Percentiles rank a stretch among this genome's conserved stretches.
phyloP scores from a whole-genome alignment of 1,140 invertebrate genomes.

The Ostrea denselamellosa region DNA sequence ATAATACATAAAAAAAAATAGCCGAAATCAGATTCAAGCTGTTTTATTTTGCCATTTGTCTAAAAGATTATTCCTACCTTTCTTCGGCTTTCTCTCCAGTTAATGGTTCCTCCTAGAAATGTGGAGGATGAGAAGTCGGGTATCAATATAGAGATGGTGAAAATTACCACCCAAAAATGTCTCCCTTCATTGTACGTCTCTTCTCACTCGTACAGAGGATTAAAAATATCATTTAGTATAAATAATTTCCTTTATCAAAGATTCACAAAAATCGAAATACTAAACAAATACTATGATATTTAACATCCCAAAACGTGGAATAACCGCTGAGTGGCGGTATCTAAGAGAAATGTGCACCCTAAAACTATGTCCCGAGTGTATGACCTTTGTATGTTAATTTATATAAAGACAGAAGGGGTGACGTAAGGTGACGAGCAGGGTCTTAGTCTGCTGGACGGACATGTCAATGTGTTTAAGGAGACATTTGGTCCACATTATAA shows the following conservation, averaged over 20 bases:
- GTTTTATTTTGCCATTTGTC: too few species aligned
- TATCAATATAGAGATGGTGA: not conserved
- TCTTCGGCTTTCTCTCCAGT: not conserved
- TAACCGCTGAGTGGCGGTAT: not conserved
- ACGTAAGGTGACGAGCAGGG: not conserved
- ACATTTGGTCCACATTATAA: not conserved
- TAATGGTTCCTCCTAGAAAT: slow-evolving; percentile 11
- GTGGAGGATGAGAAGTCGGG: not conserved
- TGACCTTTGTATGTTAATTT: not conserved
- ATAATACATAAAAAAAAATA: too few species aligned
- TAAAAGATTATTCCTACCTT: not conserved
- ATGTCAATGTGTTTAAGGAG: not conserved
- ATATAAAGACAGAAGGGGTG: not conserved
- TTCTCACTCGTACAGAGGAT: not conserved
- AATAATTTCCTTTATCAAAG: too few species aligned
- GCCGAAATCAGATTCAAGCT: too few species aligned
- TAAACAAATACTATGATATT: too few species aligned
- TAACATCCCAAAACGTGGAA: too few species aligned
- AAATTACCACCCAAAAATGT: not conserved
- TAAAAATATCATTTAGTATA: not conserved
- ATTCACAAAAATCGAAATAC: too few species aligned
- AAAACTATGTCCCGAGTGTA: not conserved
- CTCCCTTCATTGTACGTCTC: not conserved
- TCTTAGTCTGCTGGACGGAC: not conserved
- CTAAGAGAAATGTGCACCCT: not conserved